Conservation (phyloP, 2,888 invertebrate genomes). For the Cephonodes hylas region DNA sequence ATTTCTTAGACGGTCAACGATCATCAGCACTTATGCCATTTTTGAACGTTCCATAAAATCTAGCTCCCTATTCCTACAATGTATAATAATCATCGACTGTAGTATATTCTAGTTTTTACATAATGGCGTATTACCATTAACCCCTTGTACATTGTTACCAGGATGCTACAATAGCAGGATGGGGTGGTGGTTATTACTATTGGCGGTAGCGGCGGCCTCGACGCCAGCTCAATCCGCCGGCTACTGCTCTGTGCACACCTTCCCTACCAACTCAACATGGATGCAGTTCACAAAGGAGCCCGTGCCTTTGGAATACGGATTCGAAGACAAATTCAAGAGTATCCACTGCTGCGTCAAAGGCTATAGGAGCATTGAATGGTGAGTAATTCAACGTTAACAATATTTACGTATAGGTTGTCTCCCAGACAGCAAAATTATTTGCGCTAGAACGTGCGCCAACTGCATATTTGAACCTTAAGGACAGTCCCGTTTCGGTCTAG, state of each 20-base stretch:
- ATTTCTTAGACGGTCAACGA: too few relatives aligned
- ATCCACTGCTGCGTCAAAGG: constrained; percentile 89
- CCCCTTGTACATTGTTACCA: constrained; percentile 26
- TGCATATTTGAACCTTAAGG: too few relatives aligned
- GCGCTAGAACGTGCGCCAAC: too few relatives aligned
- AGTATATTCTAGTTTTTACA: too few relatives aligned
- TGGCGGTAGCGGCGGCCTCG: constrained; percentile 46
- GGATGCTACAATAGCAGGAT: constrained; percentile 44
- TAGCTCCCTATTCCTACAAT: too few relatives aligned
- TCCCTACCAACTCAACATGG: constrained; percentile 79
- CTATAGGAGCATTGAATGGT: constrained; percentile 91
- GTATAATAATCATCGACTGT: too few relatives aligned
- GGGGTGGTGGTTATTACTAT: constrained; percentile 51
- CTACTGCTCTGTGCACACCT: constrained; percentile 83
- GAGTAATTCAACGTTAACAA: constrained; percentile 52
- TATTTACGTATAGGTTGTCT: neutral
- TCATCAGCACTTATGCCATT: too few relatives aligned
- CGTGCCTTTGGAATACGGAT: constrained; percentile 84
- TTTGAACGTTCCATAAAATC: too few relatives aligned
- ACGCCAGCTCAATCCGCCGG: constrained; percentile 51
- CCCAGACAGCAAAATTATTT: too few relatives aligned
- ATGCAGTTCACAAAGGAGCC: constrained; percentile 89
- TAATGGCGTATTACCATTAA: neutral
- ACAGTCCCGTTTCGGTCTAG: too few relatives aligned
- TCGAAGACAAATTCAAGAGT: constrained; percentile 86